Evolutionary conservation across 2,113 vertebrate genomes (phyloP).

Genomic region (Sapajus apella): DNA sequence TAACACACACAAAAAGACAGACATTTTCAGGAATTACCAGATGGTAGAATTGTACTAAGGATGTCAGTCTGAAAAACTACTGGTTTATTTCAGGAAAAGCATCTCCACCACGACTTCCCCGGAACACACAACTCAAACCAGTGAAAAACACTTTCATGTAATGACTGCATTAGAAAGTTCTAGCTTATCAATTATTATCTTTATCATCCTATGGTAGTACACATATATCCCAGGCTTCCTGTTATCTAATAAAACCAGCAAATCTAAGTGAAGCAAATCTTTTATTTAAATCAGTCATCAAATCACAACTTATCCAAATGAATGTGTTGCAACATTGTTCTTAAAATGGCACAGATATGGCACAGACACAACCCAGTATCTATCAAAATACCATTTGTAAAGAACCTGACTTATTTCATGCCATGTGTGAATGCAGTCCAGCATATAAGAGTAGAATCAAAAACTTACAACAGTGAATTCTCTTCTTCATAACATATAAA

Average conservation of each 20-base stretch:
- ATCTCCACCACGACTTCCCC: background rate
- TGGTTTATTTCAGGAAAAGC: background rate
- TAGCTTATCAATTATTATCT: background rate
- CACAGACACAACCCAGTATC: conserved; percentile 58
- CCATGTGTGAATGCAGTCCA: background rate
- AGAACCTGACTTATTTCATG: conserved; percentile 36
- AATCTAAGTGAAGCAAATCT: conserved; percentile 76
- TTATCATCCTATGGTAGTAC: background rate
- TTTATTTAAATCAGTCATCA: conserved; percentile 81
- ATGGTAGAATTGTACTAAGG: conserved; percentile 71
- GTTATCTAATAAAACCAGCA: conserved; percentile 71
- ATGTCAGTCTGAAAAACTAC: conserved; percentile 17
- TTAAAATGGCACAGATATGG: conserved; percentile 67
- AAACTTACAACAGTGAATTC: background rate
- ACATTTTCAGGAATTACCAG: conserved; percentile 66
- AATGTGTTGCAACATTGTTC: conserved; percentile 76
- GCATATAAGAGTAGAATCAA: conserved; percentile 28
- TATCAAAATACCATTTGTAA: conserved; percentile 63
- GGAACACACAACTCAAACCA: background rate
- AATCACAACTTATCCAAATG: conserved; percentile 78
- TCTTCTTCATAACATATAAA: conserved; percentile 27
- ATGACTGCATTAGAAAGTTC: background rate
- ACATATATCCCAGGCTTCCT: conserved; percentile 1
- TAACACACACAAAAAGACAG: background rate
- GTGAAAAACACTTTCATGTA: accelerated